These are phyloP conservation scores for Drosophila meridiana DNA, from an alignment of 2,888 invertebrate genomes.

Conservation along the genomic window DNA sequence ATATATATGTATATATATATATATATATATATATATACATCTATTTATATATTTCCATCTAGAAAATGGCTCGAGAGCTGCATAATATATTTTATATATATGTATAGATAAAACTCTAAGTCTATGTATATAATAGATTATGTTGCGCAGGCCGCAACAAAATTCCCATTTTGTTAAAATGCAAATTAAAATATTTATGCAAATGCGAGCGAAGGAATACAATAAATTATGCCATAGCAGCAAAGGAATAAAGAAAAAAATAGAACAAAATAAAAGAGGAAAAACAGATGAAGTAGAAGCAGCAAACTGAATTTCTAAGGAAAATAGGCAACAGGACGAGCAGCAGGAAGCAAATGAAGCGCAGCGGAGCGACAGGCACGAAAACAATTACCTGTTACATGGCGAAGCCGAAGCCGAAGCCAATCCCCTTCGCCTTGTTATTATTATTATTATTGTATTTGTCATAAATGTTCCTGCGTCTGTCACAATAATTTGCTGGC, in stretches of 20 bases:
- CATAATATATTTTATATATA: slow-evolving; percentile 12
- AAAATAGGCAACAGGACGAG: not conserved
- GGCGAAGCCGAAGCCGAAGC: slow-evolving; percentile 21
- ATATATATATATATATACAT: slow-evolving; percentile 1
- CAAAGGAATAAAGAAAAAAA: slow-evolving; percentile 19
- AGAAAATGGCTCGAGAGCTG: not conserved
- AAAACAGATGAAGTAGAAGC: not conserved
- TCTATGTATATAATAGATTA: slow-evolving; percentile 32
- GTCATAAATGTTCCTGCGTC: slow-evolving; percentile 67
- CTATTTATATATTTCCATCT: not conserved
- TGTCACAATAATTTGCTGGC: slow-evolving; percentile 67
- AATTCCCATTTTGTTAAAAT: slow-evolving; percentile 70
- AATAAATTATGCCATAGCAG: slow-evolving; percentile 71
- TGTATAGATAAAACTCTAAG: slow-evolving; percentile 9
- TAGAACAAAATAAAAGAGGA: slow-evolving; percentile 1
- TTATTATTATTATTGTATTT: slow-evolving; percentile 39
- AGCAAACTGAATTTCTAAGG: not conserved
- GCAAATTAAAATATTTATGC: slow-evolving; percentile 79
- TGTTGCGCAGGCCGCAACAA: slow-evolving; percentile 31
- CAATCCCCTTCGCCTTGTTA: slow-evolving; percentile 21
- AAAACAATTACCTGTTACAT: slow-evolving; percentile 73
- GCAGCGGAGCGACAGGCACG: slow-evolving; percentile 31
- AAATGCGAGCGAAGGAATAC: slow-evolving; percentile 63
- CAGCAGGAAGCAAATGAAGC: slow-evolving; percentile 58
- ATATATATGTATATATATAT: slow-evolving; percentile 1